Conservation (phyloP, 2,113 vertebrate species). For the Corvus moneduloides region DNA sequence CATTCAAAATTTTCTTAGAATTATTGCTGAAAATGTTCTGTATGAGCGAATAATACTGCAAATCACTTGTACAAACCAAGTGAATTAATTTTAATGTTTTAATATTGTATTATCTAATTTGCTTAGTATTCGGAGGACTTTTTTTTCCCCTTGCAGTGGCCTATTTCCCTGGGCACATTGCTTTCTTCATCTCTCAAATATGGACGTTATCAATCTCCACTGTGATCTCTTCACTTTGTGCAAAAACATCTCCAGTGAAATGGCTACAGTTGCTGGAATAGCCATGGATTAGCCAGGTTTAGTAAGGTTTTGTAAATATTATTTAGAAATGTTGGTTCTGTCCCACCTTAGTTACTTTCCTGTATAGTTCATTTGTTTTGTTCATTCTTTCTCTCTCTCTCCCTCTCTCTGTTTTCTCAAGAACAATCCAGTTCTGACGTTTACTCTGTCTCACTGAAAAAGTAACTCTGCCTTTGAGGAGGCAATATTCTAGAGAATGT, state of each 20-base stretch:
- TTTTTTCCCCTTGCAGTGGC: not conserved
- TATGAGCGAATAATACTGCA: not conserved
- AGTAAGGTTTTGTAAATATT: not conserved
- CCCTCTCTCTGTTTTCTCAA: not conserved
- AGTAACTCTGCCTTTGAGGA: not conserved
- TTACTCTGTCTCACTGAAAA: not conserved
- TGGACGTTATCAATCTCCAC: not conserved
- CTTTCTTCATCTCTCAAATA: not conserved
- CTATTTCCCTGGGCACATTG: not conserved
- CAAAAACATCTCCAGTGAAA: not conserved
- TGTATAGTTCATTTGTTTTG: rapidly evolving
- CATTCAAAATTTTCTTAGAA: not conserved
- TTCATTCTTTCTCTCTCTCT: rapidly evolving
- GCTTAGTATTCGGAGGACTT: not conserved
- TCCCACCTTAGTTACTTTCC: not conserved
- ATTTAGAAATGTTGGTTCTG: not conserved
- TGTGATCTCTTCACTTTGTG: not conserved
- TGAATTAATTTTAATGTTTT: not conserved
- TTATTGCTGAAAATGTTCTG: not conserved
- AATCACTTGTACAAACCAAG: not conserved
- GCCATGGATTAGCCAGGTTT: not conserved
- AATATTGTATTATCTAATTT: not conserved
- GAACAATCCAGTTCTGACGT: not conserved
- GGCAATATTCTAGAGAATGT: not conserved
- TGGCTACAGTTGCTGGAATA: not conserved